phyloP scores from a whole-genome alignment of 2,113 vertebrate species.

The Boulengeromyrus knoepffleri region DNA sequence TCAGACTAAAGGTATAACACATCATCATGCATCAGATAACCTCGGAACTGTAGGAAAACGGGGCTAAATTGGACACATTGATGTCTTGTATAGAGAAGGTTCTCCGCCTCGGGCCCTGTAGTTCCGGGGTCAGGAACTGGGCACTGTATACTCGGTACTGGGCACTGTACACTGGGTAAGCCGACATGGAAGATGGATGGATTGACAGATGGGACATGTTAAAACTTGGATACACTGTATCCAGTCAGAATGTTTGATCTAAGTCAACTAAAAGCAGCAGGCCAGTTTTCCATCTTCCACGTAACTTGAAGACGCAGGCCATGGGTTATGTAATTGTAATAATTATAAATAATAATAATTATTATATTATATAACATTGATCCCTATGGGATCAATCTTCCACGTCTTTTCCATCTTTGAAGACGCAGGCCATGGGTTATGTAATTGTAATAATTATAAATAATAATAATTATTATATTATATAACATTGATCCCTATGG shows the following conservation, averaged over 20 bases:
- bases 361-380: no score
- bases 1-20: background rate
- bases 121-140: background rate
- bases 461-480: background rate
- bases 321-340: no score
- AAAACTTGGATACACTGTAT: background rate
- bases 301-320: background rate
- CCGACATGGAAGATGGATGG: background rate
- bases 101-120: background rate
- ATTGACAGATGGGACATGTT: background rate
- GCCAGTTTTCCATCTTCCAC: background rate
- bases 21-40: background rate
- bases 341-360: no score
- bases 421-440: background rate
- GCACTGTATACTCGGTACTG: background rate
- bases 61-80: background rate
- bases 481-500: no score
- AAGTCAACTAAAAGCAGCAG: background rate
- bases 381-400: no score
- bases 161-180: background rate
- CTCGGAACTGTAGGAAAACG: background rate
- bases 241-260: background rate
- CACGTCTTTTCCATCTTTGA: background rate
- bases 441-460: no score
- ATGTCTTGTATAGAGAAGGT: background rate